phyloP scores from a whole-genome alignment of 1,140 invertebrate genomes.

The Uloborus diversus region DNA sequence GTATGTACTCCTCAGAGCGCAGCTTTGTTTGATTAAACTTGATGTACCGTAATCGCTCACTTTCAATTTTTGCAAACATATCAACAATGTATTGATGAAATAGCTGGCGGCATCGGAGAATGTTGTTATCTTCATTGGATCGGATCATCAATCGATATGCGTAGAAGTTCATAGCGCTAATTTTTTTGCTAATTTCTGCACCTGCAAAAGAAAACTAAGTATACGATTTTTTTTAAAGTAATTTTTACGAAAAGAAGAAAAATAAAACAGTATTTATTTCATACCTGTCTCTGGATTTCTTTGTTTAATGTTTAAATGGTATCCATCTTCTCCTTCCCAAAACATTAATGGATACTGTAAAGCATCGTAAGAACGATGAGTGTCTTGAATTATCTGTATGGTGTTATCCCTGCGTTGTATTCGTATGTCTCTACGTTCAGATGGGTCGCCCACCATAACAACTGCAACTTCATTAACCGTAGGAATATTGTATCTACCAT shows the following conservation, averaged over 20 bases:
- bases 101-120: too few species aligned
- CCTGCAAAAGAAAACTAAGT: neutral
- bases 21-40: neutral
- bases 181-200: neutral
- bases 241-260: neutral
- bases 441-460: neutral
- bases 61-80: neutral
- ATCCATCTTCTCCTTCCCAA: slow-evolving; percentile 21
- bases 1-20: neutral
- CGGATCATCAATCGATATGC: slow-evolving; percentile 21
- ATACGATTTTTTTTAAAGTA: neutral
- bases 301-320: slow-evolving; percentile 9
- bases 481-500: neutral
- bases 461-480: neutral
- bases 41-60: neutral
- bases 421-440: neutral
- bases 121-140: slow-evolving; percentile 50
- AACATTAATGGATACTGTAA: slow-evolving; percentile 2
- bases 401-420: neutral
- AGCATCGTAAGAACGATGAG: neutral
- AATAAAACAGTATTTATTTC: neutral
- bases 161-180: slow-evolving; percentile 28
- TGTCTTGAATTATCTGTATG: neutral
- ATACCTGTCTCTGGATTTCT: neutral
- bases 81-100: too few species aligned